Percentiles rank a stretch among this genome's conserved stretches.
These are phyloP conservation scores for Patiria miniata DNA, from an alignment of 35 echinoderm and acorn worm species.

Conservation along the genomic window DNA sequence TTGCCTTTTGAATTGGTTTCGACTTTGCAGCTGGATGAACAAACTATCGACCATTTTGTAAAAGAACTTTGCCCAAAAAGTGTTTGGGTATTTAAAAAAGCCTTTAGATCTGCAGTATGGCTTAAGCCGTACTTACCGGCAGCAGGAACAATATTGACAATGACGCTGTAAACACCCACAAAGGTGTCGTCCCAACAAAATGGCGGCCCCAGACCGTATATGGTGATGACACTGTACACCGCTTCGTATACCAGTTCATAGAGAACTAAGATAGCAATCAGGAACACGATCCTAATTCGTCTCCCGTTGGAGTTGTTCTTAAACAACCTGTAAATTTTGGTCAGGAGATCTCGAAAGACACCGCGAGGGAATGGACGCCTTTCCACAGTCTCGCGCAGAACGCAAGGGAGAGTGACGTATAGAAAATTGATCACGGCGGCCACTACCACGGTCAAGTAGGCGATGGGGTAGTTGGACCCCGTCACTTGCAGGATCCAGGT, in stretches of 20 bases:
- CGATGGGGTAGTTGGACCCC: not conserved
- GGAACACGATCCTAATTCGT: not conserved
- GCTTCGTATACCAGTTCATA: slow-evolving; percentile 21
- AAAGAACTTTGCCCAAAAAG: too few species aligned
- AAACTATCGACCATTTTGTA: too few species aligned
- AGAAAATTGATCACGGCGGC: slow-evolving; percentile 33
- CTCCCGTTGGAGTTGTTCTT: slow-evolving; percentile 10
- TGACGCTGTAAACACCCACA: slow-evolving; percentile 44
- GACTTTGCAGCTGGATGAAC: too few species aligned
- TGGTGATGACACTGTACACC: slow-evolving; percentile 45
- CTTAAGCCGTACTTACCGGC: slow-evolving; percentile 9
- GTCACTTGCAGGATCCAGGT: slow-evolving; percentile 37
- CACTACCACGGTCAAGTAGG: not conserved
- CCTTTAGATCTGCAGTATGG: too few species aligned
- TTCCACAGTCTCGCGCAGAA: slow-evolving; percentile 8
- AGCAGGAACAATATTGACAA: slow-evolving; percentile 20
- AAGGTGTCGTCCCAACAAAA: slow-evolving; percentile 39
- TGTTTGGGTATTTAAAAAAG: too few species aligned
- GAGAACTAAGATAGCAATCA: not conserved
- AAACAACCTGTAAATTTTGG: not conserved
- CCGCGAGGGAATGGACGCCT: slow-evolving; percentile 15
- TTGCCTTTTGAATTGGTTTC: too few species aligned
- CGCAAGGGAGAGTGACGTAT: slow-evolving; percentile 14
- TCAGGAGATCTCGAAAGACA: not conserved
- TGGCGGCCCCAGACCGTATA: slow-evolving; percentile 46